These are phyloP conservation scores for Thamnaconus septentrionalis DNA, from an alignment of 2,113 vertebrate species.

Conservation along the genomic window DNA sequence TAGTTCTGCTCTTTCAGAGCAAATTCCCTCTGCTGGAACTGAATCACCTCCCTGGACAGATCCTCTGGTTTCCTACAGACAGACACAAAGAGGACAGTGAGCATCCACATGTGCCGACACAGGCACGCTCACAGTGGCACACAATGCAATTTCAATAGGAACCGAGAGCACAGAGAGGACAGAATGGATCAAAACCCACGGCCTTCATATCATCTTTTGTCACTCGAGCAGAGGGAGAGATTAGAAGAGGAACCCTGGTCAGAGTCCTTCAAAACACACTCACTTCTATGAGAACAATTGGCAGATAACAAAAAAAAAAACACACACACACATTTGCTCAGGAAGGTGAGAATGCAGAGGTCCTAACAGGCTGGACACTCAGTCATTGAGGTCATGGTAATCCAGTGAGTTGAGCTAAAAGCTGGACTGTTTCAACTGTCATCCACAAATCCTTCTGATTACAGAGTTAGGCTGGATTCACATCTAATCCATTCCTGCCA, in stretches of 20 bases:
- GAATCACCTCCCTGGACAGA: slow-evolving; percentile 88
- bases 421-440: too few relatives aligned
- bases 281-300: slow-evolving; percentile 34
- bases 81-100: slow-evolving; percentile 44
- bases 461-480: too few relatives aligned
- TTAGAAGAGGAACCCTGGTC: slow-evolving; percentile 46
- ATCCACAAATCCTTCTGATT: too few relatives aligned
- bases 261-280: slow-evolving; percentile 46
- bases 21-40: slow-evolving; percentile 91
- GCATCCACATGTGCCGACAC: slow-evolving; percentile 2
- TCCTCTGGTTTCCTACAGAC: slow-evolving; percentile 89
- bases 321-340: not conserved
- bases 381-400: too few relatives aligned
- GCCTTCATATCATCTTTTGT: slow-evolving; percentile 48
- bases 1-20: slow-evolving; percentile 88
- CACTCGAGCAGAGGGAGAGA: slow-evolving; percentile 22
- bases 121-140: slow-evolving; percentile 3
- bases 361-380: too few relatives aligned
- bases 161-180: slow-evolving; percentile 13
- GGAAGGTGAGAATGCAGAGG: slow-evolving; percentile 7
- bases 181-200: slow-evolving; percentile 30
- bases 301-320: slow-evolving; percentile 22
- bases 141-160: slow-evolving; percentile 43
- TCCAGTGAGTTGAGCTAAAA: too few relatives aligned
- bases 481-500: too few relatives aligned